phyloP scores from a whole-genome alignment of 1,140 invertebrate genomes.

The Rhopalosiphum padi region DNA sequence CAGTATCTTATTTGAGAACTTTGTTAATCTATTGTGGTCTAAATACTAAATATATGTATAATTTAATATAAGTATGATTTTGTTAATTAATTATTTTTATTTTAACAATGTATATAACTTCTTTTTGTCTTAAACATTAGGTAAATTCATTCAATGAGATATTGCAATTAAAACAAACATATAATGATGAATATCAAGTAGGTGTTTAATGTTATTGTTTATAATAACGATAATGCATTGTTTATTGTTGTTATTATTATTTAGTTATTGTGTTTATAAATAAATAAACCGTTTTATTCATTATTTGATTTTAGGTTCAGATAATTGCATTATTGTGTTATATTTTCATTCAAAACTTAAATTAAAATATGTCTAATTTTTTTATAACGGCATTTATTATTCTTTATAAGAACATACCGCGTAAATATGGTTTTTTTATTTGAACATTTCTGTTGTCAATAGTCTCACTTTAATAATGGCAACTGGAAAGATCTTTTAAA shows the following conservation, averaged over 20 bases:
- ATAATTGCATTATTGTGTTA: neutral
- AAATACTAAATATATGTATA: neutral
- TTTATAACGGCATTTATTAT: neutral
- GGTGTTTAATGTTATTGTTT: neutral
- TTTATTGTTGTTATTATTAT: neutral
- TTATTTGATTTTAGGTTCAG: neutral
- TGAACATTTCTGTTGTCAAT: neutral
- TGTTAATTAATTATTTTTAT: neutral
- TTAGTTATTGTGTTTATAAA: neutral
- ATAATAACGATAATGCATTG: no score
- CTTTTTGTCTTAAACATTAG: neutral
- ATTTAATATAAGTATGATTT: no score
- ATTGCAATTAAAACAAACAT: conserved; percentile 27
- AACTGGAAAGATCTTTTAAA: conserved; percentile 68
- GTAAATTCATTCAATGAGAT: conserved; percentile 26
- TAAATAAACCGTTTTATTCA: neutral
- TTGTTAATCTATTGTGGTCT: neutral
- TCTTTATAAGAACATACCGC: neutral
- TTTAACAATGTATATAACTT: neutral
- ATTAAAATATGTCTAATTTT: neutral
- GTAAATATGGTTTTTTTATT: neutral
- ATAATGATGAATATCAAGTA: conserved; percentile 4
- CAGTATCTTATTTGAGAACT: neutral
- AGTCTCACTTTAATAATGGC: conserved; percentile 4
- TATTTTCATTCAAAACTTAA: neutral